Base-by-base conservation (phyloP, 1,140 invertebrate species). In the Triops longicaudatus region DNA sequence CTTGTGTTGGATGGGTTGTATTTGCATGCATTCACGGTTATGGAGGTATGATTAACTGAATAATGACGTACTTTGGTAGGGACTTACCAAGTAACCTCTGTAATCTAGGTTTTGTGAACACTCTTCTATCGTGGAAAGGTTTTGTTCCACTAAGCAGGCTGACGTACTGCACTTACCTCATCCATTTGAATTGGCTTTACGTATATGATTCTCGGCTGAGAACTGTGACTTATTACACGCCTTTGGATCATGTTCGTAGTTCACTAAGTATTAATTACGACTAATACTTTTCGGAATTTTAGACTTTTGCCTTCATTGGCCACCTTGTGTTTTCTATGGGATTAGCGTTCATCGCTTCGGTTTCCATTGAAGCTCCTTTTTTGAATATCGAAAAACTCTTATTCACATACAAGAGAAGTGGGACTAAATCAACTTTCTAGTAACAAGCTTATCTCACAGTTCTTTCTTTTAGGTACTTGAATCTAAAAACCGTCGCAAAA, bases 131-230 rank as follows among this genome's bases (percentile, higher is more conserved):
- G 0, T 93, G 93, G 83, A 87, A 89, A 50, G 88, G 91, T 0
- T 87, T 94, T 63, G 88, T 94, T 79, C 94, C 95, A 0, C 85
- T 97, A n/a, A 93, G 92, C 79, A 87, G 94, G 74, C 87, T 97
- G 43, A 95, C 94, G 1, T 97, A 96, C 84, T 93, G 92, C 82
- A 91, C 93, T 10, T 98, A 97, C 83, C 87, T 97, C 28, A 88
- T 97, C 14, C 95, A 97, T 85, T 93, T 94, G 78, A 93, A 93
- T 91, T 89, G 90, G 83, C 87, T 91, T 71, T 91, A 90, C 17
- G 88, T 89, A 50, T 93, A 79, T 89, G 92, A 2, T 83, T 92
- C 17, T 91, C 93, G 82, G 82, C 93, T 22, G 89, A 91, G 82
- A 91, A 92, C 80, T 85, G 87, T 10, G 85, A 92, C 74, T 88